Conservation (phyloP, 1,140 invertebrate species). For the Rhynchophorus ferrugineus region DNA sequence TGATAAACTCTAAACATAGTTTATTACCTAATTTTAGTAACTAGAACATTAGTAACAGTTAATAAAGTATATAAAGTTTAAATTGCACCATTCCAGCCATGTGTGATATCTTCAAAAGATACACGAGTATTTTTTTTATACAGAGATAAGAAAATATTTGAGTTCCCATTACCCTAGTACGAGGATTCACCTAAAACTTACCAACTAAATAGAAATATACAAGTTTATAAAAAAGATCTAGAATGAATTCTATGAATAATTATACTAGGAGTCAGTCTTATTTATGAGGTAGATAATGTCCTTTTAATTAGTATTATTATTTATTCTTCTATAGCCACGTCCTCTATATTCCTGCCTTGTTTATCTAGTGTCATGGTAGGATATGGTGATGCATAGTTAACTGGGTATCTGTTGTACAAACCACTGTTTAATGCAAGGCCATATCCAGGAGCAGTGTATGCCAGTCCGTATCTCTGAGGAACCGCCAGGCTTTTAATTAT, state of each 20-base stretch:
- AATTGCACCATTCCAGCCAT: constrained; percentile 23
- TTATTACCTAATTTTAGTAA: constrained; percentile 6
- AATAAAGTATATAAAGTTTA: constrained; percentile 3
- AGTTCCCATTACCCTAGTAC: neutral
- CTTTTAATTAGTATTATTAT: neutral
- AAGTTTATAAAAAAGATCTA: too few species aligned
- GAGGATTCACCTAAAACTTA: too few species aligned
- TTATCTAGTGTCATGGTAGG: neutral
- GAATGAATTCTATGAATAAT: too few species aligned
- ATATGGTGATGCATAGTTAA: neutral
- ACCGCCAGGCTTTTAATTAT: constrained; percentile 33
- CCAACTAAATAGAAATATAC: too few species aligned
- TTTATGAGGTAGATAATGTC: constrained; percentile 2
- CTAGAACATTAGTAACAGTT: neutral
- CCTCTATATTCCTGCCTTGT: neutral
- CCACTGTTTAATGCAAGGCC: constrained; percentile 5
- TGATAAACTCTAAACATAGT: too few species aligned
- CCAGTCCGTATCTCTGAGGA: constrained; percentile 20
- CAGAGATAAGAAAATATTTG: neutral
- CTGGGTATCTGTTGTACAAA: neutral
- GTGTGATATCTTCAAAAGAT: constrained; percentile 3
- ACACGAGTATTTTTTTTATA: neutral
- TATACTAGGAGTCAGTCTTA: neutral
- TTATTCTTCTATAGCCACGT: neutral
- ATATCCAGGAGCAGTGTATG: constrained; percentile 13